Evolutionary conservation across 2,113 vertebrate genomes (phyloP).

Genomic region (Tychaedon coryphoeus): DNA sequence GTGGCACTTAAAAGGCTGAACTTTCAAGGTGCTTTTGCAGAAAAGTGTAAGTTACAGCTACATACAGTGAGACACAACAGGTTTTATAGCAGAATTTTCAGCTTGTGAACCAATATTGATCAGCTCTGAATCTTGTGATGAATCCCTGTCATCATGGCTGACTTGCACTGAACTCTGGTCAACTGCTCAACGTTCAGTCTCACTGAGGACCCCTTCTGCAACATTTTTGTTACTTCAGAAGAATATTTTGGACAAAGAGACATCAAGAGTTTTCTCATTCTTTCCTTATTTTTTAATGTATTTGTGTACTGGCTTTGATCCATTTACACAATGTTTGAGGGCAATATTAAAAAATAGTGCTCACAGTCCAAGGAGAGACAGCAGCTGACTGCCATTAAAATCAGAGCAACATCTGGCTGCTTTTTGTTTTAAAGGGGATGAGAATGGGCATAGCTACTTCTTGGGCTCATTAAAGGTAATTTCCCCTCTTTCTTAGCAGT

Average conservation of each 20-base stretch:
- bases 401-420: background rate
- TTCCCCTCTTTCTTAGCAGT: background rate
- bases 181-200: background rate
- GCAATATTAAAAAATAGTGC: background rate
- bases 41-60: background rate
- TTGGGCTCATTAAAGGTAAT: background rate
- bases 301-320: background rate
- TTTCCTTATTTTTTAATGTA: background rate
- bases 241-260: background rate
- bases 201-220: background rate
- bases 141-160: background rate
- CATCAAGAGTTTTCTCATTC: background rate
- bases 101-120: background rate
- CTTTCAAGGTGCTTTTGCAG: background rate
- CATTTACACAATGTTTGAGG: background rate
- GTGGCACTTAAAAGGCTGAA: background rate
- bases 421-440: background rate
- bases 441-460: background rate
- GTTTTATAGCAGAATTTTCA: background rate
- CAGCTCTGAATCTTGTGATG: background rate
- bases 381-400: background rate
- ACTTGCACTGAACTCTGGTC: background rate
- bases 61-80: background rate
- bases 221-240: background rate
- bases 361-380: background rate